These are phyloP conservation scores for Equus quagga DNA, from an alignment of 2,113 vertebrate species.

Conservation along the genomic window DNA sequence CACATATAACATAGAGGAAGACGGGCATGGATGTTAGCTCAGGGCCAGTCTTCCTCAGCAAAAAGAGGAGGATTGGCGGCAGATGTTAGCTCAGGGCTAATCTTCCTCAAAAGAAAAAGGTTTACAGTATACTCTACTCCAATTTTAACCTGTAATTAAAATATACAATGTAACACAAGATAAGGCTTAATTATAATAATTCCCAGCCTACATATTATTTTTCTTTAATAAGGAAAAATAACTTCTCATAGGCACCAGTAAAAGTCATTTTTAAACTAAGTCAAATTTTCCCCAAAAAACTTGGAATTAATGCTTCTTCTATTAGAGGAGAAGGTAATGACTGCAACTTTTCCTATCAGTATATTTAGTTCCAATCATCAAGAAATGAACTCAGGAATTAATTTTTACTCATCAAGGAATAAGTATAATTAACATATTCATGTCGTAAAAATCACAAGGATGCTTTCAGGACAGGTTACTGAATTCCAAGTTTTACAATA, in stretches of 20 bases:
- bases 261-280: slow-evolving; percentile 55
- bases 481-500: slow-evolving; percentile 33
- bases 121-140: slow-evolving; percentile 18
- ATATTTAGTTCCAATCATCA: not conserved
- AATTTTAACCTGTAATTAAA: slow-evolving; percentile 52
- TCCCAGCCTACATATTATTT: not conserved
- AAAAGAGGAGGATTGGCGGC: too few species aligned
- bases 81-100: too few species aligned
- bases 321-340: not conserved
- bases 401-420: slow-evolving; percentile 1
- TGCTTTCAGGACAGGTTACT: not conserved
- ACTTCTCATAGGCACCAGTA: not conserved
- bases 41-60: too few species aligned
- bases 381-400: slow-evolving; percentile 57
- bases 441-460: slow-evolving; percentile 9
- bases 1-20: too few species aligned
- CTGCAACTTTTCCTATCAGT: not conserved
- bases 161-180: not conserved
- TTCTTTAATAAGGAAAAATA: slow-evolving; percentile 45
- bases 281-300: not conserved
- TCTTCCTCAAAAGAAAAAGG: not conserved
- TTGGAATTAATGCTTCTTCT: not conserved
- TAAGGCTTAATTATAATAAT: slow-evolving; percentile 15
- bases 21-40: too few species aligned
- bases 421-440: slow-evolving; percentile 30